Conservation (phyloP, 1,140 invertebrate genomes). For the Acromyrmex heyeri region DNA sequence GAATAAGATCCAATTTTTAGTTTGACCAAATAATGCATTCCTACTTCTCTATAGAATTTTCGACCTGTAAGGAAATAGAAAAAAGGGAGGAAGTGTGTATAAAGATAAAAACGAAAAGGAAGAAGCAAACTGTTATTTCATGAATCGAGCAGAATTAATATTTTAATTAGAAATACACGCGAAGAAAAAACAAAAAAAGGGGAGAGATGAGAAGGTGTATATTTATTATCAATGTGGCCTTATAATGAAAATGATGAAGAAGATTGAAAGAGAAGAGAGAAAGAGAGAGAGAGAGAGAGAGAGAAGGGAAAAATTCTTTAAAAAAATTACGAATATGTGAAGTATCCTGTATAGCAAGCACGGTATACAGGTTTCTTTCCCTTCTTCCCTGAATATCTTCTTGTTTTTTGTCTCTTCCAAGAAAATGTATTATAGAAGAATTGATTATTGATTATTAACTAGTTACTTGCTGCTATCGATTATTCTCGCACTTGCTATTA, state of each 20-base stretch:
- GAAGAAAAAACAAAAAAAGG: conserved; percentile 43
- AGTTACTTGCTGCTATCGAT: conserved; percentile 72
- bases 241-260: conserved; percentile 36
- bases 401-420: conserved; percentile 60
- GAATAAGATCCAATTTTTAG: not conserved
- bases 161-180: conserved; percentile 15
- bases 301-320: conserved; percentile 23
- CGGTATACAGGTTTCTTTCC: conserved; percentile 72
- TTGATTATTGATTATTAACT: conserved; percentile 73
- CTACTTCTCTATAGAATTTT: conserved; percentile 29
- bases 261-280: too few relatives aligned
- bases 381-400: conserved; percentile 25
- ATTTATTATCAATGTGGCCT: conserved; percentile 68
- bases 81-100: not conserved
- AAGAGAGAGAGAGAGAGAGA: too few relatives aligned
- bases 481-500: conserved; percentile 75
- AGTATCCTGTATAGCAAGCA: conserved; percentile 72
- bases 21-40: conserved; percentile 33
- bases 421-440: conserved; percentile 79
- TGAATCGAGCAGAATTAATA: conserved; percentile 40
- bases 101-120: not conserved
- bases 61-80: not conserved
- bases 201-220: conserved; percentile 61
- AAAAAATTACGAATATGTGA: conserved; percentile 34
- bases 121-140: not conserved